A percentile compares a stretch with the other conserved stretches of the same genome.
Evolutionary conservation across 2,113 vertebrate genomes (phyloP).

Genomic region (Catharus fuscescens): DNA sequence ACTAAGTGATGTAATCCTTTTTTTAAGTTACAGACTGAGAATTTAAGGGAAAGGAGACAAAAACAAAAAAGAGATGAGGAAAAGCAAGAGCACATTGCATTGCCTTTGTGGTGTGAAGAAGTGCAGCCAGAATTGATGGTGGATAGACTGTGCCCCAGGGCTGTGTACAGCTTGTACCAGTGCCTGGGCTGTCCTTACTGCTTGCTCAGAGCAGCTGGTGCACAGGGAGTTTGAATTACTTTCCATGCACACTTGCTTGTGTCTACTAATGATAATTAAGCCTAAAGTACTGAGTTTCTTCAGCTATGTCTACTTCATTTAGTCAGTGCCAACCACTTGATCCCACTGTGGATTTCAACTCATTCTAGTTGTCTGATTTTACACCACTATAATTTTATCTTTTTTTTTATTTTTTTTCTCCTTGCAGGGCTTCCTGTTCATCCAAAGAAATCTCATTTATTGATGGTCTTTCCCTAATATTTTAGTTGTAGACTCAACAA

Average conservation of each 20-base stretch:
- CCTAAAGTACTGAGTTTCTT: background rate
- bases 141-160: background rate
- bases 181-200: background rate
- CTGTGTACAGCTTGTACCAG: background rate
- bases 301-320: background rate
- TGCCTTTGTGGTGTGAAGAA: background rate
- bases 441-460: background rate
- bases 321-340: background rate
- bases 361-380: background rate
- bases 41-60: background rate
- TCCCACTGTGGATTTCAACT: background rate
- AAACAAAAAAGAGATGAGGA: background rate
- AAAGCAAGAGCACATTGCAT: background rate
- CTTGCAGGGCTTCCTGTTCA: background rate
- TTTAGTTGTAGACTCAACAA: background rate
- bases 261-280: background rate
- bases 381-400: background rate
- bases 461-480: background rate
- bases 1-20: background rate
- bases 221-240: background rate
- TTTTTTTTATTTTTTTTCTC: background rate
- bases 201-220: background rate
- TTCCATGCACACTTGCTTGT: background rate
- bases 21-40: background rate
- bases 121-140: background rate